Conservation (phyloP, 2,888 invertebrate species). For the Cantharis rufa region DNA sequence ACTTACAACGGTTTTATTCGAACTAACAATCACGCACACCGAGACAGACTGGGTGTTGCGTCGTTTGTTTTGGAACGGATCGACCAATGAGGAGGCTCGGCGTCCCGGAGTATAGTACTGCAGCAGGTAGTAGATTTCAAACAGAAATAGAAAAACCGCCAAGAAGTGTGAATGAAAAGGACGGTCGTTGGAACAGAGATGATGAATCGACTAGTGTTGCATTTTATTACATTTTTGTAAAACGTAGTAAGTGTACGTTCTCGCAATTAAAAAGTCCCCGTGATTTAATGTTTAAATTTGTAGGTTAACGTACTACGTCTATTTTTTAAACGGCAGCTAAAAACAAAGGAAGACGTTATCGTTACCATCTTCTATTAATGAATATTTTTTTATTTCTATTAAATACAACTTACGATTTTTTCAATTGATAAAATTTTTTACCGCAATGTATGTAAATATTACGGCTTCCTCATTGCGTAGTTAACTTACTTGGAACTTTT, state of each 20-base stretch:
- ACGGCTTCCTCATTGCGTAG: background rate
- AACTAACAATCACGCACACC: constrained; percentile 17
- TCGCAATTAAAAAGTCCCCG: background rate
- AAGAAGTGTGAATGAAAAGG: constrained; percentile 2
- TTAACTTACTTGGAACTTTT: background rate
- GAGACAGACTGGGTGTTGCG: constrained; percentile 28
- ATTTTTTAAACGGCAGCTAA: background rate
- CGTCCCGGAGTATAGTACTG: constrained; percentile 21
- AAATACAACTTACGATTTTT: background rate
- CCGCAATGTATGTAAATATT: background rate
- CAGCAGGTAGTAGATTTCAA: constrained; percentile 25
- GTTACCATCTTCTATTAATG: background rate
- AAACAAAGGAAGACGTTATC: background rate
- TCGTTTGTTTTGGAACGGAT: constrained; percentile 28
- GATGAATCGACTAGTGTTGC: constrained; percentile 28
- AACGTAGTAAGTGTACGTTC: constrained; percentile 18
- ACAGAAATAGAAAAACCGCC: constrained; percentile 12
- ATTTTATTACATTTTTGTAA: constrained; percentile 20
- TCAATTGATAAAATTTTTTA: background rate
- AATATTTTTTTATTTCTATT: background rate
- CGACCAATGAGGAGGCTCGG: constrained; percentile 17
- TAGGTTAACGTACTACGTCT: background rate
- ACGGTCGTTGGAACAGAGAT: constrained; percentile 7
- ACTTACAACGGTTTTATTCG: constrained; percentile 12
- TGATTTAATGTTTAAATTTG: background rate